phyloP scores from a whole-genome alignment of 2,113 vertebrate genomes.

The Coracopsis vasa region DNA sequence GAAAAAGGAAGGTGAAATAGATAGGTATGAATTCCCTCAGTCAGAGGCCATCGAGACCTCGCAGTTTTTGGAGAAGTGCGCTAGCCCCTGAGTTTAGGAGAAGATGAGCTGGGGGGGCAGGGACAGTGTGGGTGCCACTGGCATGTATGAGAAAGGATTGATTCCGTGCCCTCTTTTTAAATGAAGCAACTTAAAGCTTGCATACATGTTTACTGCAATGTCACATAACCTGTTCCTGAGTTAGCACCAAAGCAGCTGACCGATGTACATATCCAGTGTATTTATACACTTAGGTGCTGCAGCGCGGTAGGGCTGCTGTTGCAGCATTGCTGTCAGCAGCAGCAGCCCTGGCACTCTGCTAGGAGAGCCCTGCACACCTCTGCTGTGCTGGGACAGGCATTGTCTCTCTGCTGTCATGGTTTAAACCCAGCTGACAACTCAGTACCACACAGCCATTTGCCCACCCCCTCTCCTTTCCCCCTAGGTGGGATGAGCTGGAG shows the following conservation, averaged over 20 bases:
- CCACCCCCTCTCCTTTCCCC: background rate
- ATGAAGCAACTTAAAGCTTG: background rate
- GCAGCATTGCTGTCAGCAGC: rapidly evolving
- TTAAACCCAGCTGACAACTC: background rate
- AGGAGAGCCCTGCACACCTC: rapidly evolving
- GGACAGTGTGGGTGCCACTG: background rate
- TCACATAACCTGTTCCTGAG: background rate
- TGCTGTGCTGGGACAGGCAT: rapidly evolving
- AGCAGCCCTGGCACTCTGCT: background rate
- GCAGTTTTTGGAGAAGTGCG: rapidly evolving
- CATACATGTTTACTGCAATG: background rate
- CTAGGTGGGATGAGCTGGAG: background rate
- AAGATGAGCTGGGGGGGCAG: background rate
- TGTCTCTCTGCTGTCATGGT: rapidly evolving
- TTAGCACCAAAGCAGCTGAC: background rate
- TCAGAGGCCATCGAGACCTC: background rate
- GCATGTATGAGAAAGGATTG: background rate
- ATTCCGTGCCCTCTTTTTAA: background rate
- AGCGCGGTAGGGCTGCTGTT: rapidly evolving
- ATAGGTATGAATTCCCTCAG: background rate
- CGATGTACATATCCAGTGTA: background rate
- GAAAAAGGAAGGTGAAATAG: background rate
- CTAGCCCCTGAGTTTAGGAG: background rate
- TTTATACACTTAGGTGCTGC: background rate
- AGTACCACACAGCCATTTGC: background rate